Conservation (phyloP, 1,140 invertebrate genomes). For the Thalassaphorura encarpata region DNA sequence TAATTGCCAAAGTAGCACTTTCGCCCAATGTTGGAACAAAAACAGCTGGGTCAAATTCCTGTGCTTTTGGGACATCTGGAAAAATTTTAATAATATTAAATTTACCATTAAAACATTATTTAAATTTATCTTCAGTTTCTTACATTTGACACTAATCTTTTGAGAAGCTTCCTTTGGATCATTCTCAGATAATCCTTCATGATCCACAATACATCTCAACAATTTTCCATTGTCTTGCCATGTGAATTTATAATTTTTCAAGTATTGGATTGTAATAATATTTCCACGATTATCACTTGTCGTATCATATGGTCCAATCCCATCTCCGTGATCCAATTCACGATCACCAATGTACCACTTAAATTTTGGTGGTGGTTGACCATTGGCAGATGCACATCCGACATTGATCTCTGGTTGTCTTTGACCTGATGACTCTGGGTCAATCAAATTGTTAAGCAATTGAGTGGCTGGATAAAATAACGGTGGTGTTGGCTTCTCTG, state of each 20-base stretch:
- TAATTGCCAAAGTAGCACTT: constrained; percentile 12
- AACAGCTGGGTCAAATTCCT: not conserved
- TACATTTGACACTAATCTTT: constrained; percentile 25
- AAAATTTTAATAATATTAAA: not conserved
- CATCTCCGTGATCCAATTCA: not conserved
- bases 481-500: constrained; percentile 25
- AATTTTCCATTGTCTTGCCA: constrained; percentile 26
- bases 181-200: constrained; percentile 18
- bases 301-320: not conserved
- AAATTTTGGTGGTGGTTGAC: constrained; percentile 25
- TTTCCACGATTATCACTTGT: not conserved
- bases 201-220: constrained; percentile 24
- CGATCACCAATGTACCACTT: constrained; percentile 28
- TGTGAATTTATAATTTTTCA: constrained; percentile 16
- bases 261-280: constrained; percentile 21
- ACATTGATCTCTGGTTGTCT: constrained; percentile 4
- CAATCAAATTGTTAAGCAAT: not conserved
- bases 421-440: not conserved
- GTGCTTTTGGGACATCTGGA: constrained; percentile 19
- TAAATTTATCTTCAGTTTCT: not conserved
- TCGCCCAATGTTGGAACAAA: constrained; percentile 17
- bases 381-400: constrained; percentile 20
- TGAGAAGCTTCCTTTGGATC: constrained; percentile 19
- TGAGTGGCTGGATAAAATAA: constrained; percentile 3
- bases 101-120: not conserved